Evolutionary conservation across 2,888 invertebrate species (phyloP).

Genomic region (Muscina levida): DNA sequence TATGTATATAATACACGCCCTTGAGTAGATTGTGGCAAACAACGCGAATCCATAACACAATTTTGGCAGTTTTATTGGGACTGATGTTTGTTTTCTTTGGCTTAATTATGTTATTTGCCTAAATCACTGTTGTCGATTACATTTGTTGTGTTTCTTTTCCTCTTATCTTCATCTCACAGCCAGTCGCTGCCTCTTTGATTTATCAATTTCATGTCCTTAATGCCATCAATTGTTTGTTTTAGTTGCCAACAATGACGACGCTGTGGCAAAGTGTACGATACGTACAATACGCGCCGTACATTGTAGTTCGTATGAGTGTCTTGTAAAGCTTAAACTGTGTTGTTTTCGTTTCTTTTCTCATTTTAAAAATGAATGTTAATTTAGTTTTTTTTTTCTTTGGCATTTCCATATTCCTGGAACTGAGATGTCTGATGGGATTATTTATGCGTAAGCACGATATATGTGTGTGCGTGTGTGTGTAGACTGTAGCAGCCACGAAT

Average conservation of each 20-base stretch:
- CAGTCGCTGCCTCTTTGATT: not conserved
- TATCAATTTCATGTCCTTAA: constrained; percentile 13
- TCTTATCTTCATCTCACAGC: not conserved
- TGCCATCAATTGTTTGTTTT: constrained; percentile 5
- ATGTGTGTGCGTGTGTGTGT: constrained; percentile 11
- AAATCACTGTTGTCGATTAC: constrained; percentile 47
- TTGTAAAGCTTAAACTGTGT: constrained; percentile 11
- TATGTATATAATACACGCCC: too few species aligned
- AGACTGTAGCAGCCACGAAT: too few species aligned
- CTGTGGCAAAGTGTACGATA: not conserved
- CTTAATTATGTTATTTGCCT: constrained; percentile 54
- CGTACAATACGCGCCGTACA: too few species aligned
- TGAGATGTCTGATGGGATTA: constrained; percentile 35
- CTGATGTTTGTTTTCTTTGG: constrained; percentile 29
- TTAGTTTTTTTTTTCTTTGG: constrained; percentile 5
- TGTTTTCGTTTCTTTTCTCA: constrained; percentile 40
- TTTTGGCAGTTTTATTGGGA: constrained; percentile 36
- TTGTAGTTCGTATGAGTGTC: too few species aligned
- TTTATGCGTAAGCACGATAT: constrained; percentile 52
- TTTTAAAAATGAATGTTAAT: constrained; percentile 13
- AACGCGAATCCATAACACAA: not conserved
- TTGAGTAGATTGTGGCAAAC: not conserved
- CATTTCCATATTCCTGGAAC: constrained; percentile 20
- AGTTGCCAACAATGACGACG: not conserved
- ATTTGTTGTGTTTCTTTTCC: constrained; percentile 10